Conservation (phyloP, 2,113 vertebrate species). For the Cyanocitta stelleri region DNA sequence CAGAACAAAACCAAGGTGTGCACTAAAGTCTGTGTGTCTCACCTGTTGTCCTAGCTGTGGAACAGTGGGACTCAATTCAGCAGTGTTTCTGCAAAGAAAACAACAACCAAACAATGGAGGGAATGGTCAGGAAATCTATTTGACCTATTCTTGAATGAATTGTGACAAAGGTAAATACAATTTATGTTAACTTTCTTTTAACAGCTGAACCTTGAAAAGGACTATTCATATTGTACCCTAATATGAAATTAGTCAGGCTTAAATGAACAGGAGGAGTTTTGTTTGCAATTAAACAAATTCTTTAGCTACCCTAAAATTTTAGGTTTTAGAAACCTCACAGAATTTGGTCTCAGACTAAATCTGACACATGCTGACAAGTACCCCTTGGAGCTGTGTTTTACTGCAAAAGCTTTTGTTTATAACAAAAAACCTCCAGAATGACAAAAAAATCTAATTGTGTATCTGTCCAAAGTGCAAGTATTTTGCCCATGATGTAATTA, state of each 20-base stretch:
- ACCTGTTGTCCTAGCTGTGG: too few species aligned
- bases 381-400: background rate
- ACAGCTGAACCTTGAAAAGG: background rate
- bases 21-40: background rate
- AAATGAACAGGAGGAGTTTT: background rate
- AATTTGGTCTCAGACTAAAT: background rate
- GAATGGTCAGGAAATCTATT: background rate
- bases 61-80: background rate
- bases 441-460: background rate
- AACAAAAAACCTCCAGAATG: background rate
- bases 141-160: background rate
- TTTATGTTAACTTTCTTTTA: background rate
- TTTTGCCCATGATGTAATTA: background rate
- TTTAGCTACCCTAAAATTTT: background rate
- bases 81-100: background rate
- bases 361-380: background rate
- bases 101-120: background rate
- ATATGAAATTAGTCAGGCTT: background rate
- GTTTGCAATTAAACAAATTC: background rate
- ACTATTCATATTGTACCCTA: background rate
- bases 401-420: background rate
- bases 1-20: background rate
- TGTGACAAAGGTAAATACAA: background rate
- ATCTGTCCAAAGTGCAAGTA: background rate
- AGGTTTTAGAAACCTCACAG: background rate